A percentile compares a stretch with the other conserved stretches of the same genome.
Evolutionary conservation across 2,797 vertebrate species (phyloP).

Genomic region (Coccyzus lansbergi): DNA sequence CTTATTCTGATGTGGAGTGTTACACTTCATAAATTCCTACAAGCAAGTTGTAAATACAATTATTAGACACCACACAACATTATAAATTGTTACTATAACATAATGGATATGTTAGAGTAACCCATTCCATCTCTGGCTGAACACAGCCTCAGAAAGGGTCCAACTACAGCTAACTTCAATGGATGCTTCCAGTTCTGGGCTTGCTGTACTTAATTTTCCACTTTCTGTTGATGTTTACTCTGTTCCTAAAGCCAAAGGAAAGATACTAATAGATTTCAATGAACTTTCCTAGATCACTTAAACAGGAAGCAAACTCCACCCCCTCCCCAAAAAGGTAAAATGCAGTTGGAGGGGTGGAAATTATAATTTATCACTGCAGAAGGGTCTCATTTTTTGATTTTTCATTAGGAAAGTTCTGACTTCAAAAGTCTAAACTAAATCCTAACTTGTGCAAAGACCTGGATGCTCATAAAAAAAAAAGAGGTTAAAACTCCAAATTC

Average conservation of each 20-base stretch:
- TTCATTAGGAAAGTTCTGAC: background rate
- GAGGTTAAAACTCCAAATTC: background rate
- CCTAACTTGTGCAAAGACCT: background rate
- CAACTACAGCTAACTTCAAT: background rate
- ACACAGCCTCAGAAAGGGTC: background rate
- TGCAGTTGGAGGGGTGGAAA: fast-evolving
- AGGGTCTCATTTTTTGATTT: background rate
- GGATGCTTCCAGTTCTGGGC: background rate
- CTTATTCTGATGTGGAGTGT: slow-evolving; percentile 88
- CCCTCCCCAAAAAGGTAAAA: background rate
- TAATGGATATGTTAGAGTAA: background rate
- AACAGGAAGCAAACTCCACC: background rate
- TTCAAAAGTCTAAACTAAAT: background rate
- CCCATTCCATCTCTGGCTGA: background rate
- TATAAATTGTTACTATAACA: background rate
- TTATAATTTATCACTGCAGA: background rate
- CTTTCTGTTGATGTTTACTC: background rate
- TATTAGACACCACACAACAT: background rate
- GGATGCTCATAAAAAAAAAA: background rate
- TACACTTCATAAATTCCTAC: slow-evolving; percentile 92
- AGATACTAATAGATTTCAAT: background rate
- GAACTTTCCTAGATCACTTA: background rate
- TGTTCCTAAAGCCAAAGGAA: background rate
- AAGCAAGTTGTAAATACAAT: slow-evolving; percentile 8
- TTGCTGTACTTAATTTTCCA: background rate